phyloP scores from a whole-genome alignment of 1,140 invertebrate species.

The Cryptotermes secundus region DNA sequence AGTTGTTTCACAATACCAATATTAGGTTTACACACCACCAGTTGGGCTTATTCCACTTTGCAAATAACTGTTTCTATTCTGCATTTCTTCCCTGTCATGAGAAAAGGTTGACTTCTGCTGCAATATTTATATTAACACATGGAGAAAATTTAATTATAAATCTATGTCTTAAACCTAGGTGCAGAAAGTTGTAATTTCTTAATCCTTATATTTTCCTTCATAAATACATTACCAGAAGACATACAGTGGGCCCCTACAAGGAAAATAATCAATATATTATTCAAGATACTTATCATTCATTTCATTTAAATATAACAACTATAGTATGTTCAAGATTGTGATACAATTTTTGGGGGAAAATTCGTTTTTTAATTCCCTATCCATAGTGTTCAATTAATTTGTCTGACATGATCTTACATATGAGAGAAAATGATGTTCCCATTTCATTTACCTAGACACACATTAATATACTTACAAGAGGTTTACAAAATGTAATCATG shows the following conservation, averaged over 20 bases:
- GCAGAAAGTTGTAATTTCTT: slow-evolving; percentile 8
- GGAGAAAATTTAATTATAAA: slow-evolving; percentile 18
- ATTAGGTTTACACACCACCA: neutral
- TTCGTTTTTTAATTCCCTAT: neutral
- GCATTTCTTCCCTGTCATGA: neutral
- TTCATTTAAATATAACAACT: slow-evolving; percentile 12
- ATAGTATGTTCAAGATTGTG: slow-evolving; percentile 9
- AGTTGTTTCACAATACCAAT: neutral
- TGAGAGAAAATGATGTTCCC: slow-evolving; percentile 1
- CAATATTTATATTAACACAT: slow-evolving; percentile 16
- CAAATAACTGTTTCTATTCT: neutral
- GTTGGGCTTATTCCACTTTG: neutral
- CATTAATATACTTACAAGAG: neutral
- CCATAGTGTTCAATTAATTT: neutral
- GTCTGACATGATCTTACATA: neutral
- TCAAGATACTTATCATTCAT: slow-evolving; percentile 17
- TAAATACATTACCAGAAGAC: slow-evolving; percentile 10
- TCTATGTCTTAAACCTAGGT: slow-evolving; percentile 14
- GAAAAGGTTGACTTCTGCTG: neutral
- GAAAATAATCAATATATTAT: slow-evolving; percentile 15
- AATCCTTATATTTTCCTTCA: slow-evolving; percentile 2
- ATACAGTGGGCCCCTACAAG: slow-evolving; percentile 13
- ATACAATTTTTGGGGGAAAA: neutral
- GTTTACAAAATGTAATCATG: neutral
- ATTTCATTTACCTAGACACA: neutral